These are phyloP conservation scores for Maccullochella peelii DNA, from an alignment of 2,113 vertebrate genomes.

Conservation along the genomic window DNA sequence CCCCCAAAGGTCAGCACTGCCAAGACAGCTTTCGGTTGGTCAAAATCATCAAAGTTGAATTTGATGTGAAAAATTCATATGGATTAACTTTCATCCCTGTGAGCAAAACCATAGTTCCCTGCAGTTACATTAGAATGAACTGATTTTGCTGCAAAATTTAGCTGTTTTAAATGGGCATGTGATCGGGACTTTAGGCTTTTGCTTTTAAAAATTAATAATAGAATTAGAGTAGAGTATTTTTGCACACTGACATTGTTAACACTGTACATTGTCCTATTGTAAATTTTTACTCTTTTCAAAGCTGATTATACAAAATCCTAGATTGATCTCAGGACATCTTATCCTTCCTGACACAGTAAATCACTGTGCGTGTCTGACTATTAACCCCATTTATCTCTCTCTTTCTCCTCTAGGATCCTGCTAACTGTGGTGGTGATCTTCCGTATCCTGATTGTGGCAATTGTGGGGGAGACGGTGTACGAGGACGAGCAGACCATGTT, in stretches of 20 bases:
- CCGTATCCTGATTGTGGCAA: conserved; percentile 93
- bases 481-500: conserved; percentile 95
- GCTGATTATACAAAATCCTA: not conserved
- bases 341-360: not conserved
- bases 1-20: not conserved
- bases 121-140: not conserved
- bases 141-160: no score
- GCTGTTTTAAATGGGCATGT: not conserved
- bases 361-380: not conserved
- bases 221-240: not conserved
- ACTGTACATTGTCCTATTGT: no score
- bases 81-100: not conserved
- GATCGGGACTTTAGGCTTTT: not conserved
- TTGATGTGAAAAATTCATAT: no score
- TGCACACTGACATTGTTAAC: no score
- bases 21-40: not conserved
- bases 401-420: conserved; percentile 85
- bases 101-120: not conserved
- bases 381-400: conserved; percentile 43
- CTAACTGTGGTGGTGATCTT: conserved; percentile 94
- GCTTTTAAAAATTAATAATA: conserved; percentile 7
- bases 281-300: conserved; percentile 2
- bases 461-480: conserved; percentile 92
- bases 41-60: not conserved
- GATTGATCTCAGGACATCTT: conserved; percentile 28